phyloP scores from a whole-genome alignment of 2,888 invertebrate species.

The Oligia latruncula region DNA sequence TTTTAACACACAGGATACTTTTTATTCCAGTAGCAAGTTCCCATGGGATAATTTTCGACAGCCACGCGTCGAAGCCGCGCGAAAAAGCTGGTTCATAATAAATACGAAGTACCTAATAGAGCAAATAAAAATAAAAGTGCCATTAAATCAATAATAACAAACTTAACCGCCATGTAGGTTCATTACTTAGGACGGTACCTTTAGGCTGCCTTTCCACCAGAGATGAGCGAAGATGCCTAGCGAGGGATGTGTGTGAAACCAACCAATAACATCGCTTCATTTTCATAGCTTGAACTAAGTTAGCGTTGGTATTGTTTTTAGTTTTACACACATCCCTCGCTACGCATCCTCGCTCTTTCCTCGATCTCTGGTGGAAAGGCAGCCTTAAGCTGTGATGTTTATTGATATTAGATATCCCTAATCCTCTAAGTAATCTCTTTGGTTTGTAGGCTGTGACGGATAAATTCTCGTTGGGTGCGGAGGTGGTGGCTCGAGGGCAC shows the following conservation, averaged over 20 bases:
- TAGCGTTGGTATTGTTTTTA: no score
- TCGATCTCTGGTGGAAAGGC: no score
- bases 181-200: neutral
- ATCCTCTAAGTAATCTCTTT: conserved; percentile 1
- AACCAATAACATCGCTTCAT: no score
- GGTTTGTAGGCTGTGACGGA: conserved; percentile 79
- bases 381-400: neutral
- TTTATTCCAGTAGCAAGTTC: neutral
- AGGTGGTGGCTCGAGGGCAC: conserved; percentile 83
- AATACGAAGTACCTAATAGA: neutral
- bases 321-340: no score
- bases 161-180: neutral
- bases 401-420: neutral
- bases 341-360: no score
- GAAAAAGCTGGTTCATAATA: neutral
- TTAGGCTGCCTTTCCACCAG: no score
- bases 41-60: neutral
- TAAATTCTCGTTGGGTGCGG: conserved; percentile 83
- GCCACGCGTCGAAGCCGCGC: neutral
- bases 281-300: no score
- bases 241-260: no score
- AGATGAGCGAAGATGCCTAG: no score
- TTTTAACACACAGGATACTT: no score
- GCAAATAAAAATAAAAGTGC: neutral
- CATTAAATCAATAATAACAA: neutral